Conservation (phyloP, 2,113 vertebrate genomes). For the Bubo scandiacus region DNA sequence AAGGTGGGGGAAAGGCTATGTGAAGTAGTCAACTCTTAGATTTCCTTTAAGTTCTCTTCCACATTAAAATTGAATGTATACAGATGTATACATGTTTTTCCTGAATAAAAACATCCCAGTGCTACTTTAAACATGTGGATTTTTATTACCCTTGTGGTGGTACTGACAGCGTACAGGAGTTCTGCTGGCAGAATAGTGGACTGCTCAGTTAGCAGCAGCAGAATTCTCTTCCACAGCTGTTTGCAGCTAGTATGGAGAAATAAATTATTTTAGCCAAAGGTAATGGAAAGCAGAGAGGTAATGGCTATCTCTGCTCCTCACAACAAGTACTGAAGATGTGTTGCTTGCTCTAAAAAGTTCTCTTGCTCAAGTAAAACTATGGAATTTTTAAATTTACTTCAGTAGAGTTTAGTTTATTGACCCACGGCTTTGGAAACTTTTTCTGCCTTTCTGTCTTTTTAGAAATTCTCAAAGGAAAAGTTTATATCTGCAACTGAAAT, state of each 20-base stretch:
- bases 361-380: not conserved
- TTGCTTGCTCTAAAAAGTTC: not conserved
- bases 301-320: not conserved
- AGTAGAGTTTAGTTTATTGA: not conserved
- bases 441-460: not conserved
- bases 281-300: not conserved
- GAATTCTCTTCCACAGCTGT: not conserved
- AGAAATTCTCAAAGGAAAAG: slow-evolving; percentile 12
- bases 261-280: not conserved
- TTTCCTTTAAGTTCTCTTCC: not conserved
- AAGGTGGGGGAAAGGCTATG: not conserved
- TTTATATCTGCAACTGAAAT: slow-evolving; percentile 16
- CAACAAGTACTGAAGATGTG: not conserved
- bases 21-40: not conserved
- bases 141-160: not conserved
- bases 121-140: not conserved
- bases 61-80: not conserved
- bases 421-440: slow-evolving; percentile 11
- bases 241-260: not conserved
- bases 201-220: not conserved
- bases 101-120: not conserved
- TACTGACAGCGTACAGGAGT: not conserved
- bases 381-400: not conserved
- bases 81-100: not conserved
- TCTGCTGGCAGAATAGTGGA: not conserved